These are phyloP conservation scores for Villa cingulata DNA, from an alignment of 2,888 invertebrate species.

Conservation along the genomic window DNA sequence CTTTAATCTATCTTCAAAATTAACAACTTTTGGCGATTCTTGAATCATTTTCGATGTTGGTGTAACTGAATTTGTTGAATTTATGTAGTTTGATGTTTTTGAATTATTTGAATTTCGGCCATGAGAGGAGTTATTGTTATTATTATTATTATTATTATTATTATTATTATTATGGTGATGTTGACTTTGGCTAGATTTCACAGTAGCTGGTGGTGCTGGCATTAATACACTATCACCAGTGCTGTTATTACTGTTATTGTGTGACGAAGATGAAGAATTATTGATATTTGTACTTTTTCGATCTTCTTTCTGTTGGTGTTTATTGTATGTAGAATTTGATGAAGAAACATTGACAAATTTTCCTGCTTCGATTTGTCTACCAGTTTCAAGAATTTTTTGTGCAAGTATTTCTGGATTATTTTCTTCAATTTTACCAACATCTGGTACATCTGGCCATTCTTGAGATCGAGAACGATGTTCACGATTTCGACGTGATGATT, in stretches of 20 bases:
- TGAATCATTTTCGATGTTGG: conserved; percentile 21
- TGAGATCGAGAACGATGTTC: conserved; percentile 70
- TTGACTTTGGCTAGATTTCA: conserved; percentile 5
- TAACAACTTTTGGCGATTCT: conserved; percentile 72
- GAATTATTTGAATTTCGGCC: conserved; percentile 1
- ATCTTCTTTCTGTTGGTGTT: conserved; percentile 11
- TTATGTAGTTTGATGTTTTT: conserved; percentile 1
- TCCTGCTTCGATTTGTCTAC: conserved; percentile 77
- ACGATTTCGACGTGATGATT: conserved; percentile 47
- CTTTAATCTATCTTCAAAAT: conserved; percentile 80
- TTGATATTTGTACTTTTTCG: conserved; percentile 2
- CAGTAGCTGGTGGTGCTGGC: conserved; percentile 28
- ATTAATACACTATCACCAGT: conserved; percentile 28
- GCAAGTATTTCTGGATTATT: conserved; percentile 83
- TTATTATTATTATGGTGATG: background rate
- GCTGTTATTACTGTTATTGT: background rate
- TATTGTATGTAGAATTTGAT: background rate
- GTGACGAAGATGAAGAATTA: background rate
- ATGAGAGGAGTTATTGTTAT: no score
- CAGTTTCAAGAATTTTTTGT: conserved; percentile 79
- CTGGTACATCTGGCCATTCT: conserved; percentile 85
- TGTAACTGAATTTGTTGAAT: conserved; percentile 1
- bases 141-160: no score
- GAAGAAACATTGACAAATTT: conserved; percentile 39
- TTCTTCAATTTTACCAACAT: conserved; percentile 80